phyloP scores from a whole-genome alignment of 2,888 invertebrate species.

The Noctua janthina region DNA sequence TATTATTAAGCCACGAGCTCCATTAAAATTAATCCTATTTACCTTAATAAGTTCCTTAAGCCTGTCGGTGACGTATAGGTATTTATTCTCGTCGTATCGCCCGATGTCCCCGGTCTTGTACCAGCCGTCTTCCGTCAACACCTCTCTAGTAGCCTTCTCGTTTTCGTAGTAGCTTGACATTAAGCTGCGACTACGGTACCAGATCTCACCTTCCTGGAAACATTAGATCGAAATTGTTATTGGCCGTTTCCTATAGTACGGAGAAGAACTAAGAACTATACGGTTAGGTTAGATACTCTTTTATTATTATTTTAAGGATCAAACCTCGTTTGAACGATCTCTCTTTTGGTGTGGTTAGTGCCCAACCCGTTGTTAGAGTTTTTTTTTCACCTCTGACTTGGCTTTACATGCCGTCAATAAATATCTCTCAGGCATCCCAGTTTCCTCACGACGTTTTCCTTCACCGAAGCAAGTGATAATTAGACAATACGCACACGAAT shows the following conservation, averaged over 20 bases:
- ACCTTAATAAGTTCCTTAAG: slow-evolving; percentile 95
- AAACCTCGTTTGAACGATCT: background rate
- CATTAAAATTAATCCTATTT: background rate
- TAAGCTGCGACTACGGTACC: slow-evolving; percentile 93
- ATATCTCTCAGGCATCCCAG: no score
- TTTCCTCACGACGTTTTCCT: no score
- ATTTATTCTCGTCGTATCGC: slow-evolving; percentile 92
- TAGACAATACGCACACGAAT: no score
- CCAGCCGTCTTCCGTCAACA: slow-evolving; percentile 93
- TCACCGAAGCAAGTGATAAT: no score
- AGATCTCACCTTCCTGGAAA: slow-evolving; percentile 92
- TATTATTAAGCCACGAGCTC: no score
- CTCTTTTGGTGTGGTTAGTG: background rate
- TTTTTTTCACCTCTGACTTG: no score
- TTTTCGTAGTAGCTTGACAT: slow-evolving; percentile 92
- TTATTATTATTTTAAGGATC: background rate
- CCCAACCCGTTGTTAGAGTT: no score
- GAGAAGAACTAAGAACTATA: background rate
- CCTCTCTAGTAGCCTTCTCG: slow-evolving; percentile 92
- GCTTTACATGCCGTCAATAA: no score
- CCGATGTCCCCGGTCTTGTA: slow-evolving; percentile 94
- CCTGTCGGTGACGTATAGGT: slow-evolving; percentile 93
- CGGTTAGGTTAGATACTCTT: background rate
- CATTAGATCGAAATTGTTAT: background rate
- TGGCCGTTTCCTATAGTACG: background rate